These are phyloP conservation scores for Chymomyza caudatula DNA, from an alignment of 2,888 invertebrate species.

Conservation along the genomic window DNA sequence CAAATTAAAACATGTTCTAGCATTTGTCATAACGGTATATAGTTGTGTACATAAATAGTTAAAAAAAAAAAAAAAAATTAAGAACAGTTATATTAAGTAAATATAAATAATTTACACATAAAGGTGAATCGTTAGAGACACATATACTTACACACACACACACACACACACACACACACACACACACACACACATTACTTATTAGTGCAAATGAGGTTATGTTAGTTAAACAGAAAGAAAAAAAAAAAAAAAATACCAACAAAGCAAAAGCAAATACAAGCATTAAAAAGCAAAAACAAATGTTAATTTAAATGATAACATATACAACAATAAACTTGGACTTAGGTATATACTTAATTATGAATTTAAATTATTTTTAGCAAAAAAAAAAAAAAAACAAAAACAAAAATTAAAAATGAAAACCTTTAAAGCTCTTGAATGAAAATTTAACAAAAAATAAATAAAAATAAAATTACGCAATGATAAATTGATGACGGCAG, in stretches of 20 bases:
- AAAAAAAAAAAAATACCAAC: constrained; percentile 5
- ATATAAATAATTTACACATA: constrained; percentile 44
- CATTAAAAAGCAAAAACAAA: constrained; percentile 32
- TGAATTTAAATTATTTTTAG: constrained; percentile 74
- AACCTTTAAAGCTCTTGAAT: constrained; percentile 57
- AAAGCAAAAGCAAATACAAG: constrained; percentile 5
- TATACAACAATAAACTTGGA: constrained; percentile 67
- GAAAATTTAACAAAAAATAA: constrained; percentile 51
- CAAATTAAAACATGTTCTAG: constrained; percentile 43
- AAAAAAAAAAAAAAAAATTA: too few relatives aligned
- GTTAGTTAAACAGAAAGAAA: constrained; percentile 31
- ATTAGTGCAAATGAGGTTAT: constrained; percentile 45
- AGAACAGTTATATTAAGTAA: constrained; percentile 49
- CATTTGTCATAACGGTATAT: constrained; percentile 68
- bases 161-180: background rate
- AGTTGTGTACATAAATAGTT: constrained; percentile 72
- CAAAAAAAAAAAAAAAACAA: constrained; percentile 40
- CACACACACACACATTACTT: background rate
- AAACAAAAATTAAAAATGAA: too few relatives aligned
- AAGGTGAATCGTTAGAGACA: constrained; percentile 56
- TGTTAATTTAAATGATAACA: constrained; percentile 49
- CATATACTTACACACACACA: constrained; percentile 19
- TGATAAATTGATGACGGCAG: constrained; percentile 54
- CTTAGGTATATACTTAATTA: constrained; percentile 63
- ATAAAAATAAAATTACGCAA: constrained; percentile 41